Percentiles rank a stretch among this genome's conserved stretches.
phyloP scores from a whole-genome alignment of 2,113 vertebrate species.

The Pangasianodon hypophthalmus region DNA sequence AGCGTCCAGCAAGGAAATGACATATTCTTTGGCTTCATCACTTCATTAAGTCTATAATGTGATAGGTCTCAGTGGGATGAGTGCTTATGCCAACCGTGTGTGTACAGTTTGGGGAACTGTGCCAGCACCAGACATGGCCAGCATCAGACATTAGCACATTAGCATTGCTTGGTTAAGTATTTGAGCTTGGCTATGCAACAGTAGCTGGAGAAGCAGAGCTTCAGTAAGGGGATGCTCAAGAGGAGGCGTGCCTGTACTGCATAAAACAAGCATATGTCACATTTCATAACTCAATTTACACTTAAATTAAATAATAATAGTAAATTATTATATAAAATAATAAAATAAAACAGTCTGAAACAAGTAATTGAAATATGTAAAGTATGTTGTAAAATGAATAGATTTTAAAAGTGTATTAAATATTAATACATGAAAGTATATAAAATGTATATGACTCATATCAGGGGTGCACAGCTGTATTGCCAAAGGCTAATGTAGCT shows the following conservation, averaged over 20 bases:
- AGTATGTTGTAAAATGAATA: background rate
- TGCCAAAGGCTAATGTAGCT: background rate
- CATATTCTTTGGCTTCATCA: constrained; percentile 50
- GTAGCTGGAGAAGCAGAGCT: constrained; percentile 5
- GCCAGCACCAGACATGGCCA: constrained; percentile 34
- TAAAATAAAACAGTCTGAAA: background rate
- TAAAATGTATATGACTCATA: background rate
- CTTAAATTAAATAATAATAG: background rate
- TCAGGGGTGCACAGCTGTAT: background rate
- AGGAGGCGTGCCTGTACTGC: too few relatives aligned
- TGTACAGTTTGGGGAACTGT: constrained; percentile 27
- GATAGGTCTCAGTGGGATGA: constrained; percentile 27
- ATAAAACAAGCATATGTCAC: background rate
- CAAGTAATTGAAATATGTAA: background rate
- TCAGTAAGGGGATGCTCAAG: background rate
- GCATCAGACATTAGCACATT: constrained; percentile 10
- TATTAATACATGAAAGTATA: background rate
- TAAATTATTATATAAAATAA: background rate
- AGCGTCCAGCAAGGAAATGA: constrained; percentile 51
- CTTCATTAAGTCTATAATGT: constrained; percentile 49
- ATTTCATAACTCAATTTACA: background rate
- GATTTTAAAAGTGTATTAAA: background rate
- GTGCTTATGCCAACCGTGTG: constrained; percentile 36
- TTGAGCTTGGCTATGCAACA: background rate
- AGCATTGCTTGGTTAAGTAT: background rate